Evolutionary conservation across 2,113 vertebrate species (phyloP).

Genomic region (Mugil cephalus): DNA sequence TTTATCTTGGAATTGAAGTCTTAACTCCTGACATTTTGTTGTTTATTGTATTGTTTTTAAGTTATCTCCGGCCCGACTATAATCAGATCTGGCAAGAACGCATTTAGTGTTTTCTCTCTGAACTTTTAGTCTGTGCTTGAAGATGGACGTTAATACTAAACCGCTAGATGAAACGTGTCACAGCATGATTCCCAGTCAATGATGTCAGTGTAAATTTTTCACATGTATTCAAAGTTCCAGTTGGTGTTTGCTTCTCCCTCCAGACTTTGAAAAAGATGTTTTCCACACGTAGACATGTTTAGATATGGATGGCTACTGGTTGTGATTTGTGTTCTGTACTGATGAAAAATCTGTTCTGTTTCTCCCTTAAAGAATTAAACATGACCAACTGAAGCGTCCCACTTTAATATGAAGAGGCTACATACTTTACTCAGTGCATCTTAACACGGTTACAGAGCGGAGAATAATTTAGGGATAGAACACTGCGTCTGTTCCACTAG

Average conservation of each 20-base stretch:
- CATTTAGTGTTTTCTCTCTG: constrained; percentile 55
- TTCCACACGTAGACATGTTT: constrained; percentile 56
- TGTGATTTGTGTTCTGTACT: constrained; percentile 67
- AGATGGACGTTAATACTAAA: constrained; percentile 59
- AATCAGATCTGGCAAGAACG: constrained; percentile 68
- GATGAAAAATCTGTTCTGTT: constrained; percentile 58
- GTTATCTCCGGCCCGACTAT: constrained; percentile 67
- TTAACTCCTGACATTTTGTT: constrained; percentile 67
- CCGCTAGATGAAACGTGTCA: constrained; percentile 66
- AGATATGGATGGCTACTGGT: constrained; percentile 49
- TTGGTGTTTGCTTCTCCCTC: constrained; percentile 51
- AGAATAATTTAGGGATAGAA: constrained; percentile 2
- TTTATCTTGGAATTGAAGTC: constrained; percentile 74
- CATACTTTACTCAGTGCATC: constrained; percentile 67
- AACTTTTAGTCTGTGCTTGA: constrained; percentile 57
- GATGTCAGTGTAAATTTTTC: constrained; percentile 58
- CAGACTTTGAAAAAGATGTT: constrained; percentile 24
- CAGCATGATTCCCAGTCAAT: constrained; percentile 67
- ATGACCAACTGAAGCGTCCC: constrained; percentile 32
- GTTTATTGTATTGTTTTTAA: constrained; percentile 61
- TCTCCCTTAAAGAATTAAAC: constrained; percentile 65
- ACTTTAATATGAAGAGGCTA: constrained; percentile 40
- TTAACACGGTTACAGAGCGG: constrained; percentile 34
- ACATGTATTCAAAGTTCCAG: constrained; percentile 59
- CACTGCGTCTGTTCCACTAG: constrained; percentile 38